These are phyloP conservation scores for Chironomus tentans DNA, from an alignment of 2,888 invertebrate species.

Conservation along the genomic window DNA sequence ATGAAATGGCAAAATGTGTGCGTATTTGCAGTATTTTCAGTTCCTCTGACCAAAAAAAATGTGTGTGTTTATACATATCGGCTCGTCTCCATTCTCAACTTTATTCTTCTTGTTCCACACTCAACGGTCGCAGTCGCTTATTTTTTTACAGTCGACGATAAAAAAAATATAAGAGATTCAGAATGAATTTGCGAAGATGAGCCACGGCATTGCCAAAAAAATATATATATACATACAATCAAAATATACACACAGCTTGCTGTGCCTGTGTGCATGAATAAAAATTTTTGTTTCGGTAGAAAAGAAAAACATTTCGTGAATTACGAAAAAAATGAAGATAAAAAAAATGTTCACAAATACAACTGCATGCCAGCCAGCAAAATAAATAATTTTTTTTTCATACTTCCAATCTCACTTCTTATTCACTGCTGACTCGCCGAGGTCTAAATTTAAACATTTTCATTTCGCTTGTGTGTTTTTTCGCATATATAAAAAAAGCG, in stretches of 20 bases:
- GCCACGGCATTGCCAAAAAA: background rate
- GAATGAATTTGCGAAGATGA: background rate
- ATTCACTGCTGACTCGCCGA: conserved; percentile 17
- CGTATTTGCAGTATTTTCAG: too few relatives aligned
- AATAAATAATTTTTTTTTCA: conserved; percentile 3
- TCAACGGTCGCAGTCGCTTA: too few relatives aligned
- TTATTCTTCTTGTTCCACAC: too few relatives aligned
- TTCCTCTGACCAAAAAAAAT: too few relatives aligned
- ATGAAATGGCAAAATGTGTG: too few relatives aligned
- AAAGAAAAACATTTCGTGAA: background rate
- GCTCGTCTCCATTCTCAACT: too few relatives aligned
- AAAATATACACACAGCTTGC: too few relatives aligned
- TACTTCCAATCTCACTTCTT: background rate
- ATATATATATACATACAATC: background rate
- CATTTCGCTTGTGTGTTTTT: conserved; percentile 21
- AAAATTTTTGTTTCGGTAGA: background rate
- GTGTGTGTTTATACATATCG: too few relatives aligned
- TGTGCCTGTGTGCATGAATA: background rate
- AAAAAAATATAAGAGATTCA: too few relatives aligned
- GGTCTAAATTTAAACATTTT: conserved; percentile 26
- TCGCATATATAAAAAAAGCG: conserved; percentile 14
- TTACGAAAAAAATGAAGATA: conserved; percentile 1
- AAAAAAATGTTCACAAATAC: conserved; percentile 18
- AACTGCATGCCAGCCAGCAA: background rate
- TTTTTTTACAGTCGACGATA: too few relatives aligned